Conservation (phyloP, 2,888 invertebrate species). For the Apamea sordens region DNA sequence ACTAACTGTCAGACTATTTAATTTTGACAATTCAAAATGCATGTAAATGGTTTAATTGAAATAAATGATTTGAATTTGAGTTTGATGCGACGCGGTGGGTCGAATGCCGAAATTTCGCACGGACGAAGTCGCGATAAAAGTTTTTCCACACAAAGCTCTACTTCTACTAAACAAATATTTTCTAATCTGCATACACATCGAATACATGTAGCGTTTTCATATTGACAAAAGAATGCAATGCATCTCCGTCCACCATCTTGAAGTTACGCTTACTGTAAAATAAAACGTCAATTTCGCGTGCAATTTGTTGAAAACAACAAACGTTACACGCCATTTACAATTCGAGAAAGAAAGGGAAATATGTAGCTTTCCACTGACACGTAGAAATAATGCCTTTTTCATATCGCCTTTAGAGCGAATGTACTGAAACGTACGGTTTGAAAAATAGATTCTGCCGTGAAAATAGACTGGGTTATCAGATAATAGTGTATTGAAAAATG, state of each 20-base stretch:
- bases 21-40: no score
- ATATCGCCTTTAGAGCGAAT: constrained; percentile 19
- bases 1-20: no score
- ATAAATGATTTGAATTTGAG: no score
- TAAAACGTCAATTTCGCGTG: constrained; percentile 35
- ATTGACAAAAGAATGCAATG: constrained; percentile 17
- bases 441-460: background rate
- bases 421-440: constrained; percentile 1
- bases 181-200: background rate
- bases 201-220: background rate
- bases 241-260: background rate
- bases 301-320: constrained; percentile 52
- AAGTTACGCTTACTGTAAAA: constrained; percentile 7
- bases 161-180: background rate
- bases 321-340: constrained; percentile 47
- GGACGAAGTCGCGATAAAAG: background rate
- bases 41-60: no score
- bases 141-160: background rate
- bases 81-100: background rate
- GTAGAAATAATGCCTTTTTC: constrained; percentile 26
- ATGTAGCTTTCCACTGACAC: constrained; percentile 8
- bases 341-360: constrained; percentile 18
- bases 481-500: background rate
- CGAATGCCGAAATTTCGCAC: background rate
- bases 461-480: background rate